Evolutionary conservation across 2,113 vertebrate genomes (phyloP).

Genomic region (Amblyopsis rosae): DNA sequence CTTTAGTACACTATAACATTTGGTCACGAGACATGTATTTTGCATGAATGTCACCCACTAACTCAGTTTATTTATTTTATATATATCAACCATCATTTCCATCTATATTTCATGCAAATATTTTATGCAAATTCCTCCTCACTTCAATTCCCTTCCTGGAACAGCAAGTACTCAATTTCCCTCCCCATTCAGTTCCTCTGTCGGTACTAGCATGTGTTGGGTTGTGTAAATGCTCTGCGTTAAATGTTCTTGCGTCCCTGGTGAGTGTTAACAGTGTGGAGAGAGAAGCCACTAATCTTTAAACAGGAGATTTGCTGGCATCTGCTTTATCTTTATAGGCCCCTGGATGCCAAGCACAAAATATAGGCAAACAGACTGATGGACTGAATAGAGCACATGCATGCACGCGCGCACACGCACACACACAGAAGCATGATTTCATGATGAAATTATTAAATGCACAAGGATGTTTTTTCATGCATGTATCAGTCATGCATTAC

Average conservation of each 20-base stretch:
- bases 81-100: too few relatives aligned
- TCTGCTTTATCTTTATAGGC: conserved; percentile 97
- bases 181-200: conserved; percentile 44
- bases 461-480: not conserved
- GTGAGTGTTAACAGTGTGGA: conserved; percentile 91
- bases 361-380: conserved; percentile 60
- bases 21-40: too few relatives aligned
- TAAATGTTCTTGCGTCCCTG: conserved; percentile 82
- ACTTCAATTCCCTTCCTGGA: conserved; percentile 75
- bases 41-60: too few relatives aligned
- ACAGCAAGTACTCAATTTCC: conserved; percentile 68
- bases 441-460: not conserved
- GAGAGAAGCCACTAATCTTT: conserved; percentile 93
- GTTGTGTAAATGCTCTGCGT: conserved; percentile 82
- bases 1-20: too few relatives aligned
- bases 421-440: not conserved
- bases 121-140: not conserved
- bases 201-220: conserved; percentile 60
- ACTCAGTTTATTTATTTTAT: too few relatives aligned
- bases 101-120: too few relatives aligned
- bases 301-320: conserved; percentile 97
- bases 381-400: conserved; percentile 30
- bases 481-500: not conserved
- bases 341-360: conserved; percentile 78
- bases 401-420: not conserved